Percentiles rank a stretch among this genome's conserved stretches.
phyloP scores from a whole-genome alignment of 92 coral and sea anemone species.

The Epizoanthus stellaris region DNA sequence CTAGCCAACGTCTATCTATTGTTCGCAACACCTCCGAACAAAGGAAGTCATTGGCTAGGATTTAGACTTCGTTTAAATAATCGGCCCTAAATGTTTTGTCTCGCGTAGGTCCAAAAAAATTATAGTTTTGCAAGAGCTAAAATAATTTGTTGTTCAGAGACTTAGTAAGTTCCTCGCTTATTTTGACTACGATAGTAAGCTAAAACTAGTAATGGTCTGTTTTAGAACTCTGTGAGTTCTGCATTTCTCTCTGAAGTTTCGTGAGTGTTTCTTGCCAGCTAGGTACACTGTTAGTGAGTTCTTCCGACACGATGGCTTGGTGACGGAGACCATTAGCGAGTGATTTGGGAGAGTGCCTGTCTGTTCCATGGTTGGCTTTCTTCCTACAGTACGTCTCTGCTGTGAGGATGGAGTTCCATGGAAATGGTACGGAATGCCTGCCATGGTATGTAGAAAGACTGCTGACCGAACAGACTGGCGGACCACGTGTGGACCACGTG shows the following conservation, averaged over 20 bases:
- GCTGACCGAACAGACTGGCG: conserved; percentile 1
- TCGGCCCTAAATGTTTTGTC: no score
- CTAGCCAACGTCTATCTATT: no score
- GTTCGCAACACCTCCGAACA: no score
- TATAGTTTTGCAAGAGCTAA: no score
- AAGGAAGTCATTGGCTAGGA: no score
- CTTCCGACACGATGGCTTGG: not conserved
- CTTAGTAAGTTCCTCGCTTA: no score
- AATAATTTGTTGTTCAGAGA: no score
- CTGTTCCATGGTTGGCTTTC: not conserved
- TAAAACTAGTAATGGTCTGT: no score
- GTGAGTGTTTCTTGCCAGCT: conserved; percentile 31
- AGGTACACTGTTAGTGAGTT: not conserved
- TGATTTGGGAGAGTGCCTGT: not conserved
- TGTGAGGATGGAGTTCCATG: not conserved
- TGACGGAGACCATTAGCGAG: not conserved
- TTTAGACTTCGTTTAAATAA: no score
- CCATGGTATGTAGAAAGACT: not conserved
- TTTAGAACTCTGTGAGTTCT: no score
- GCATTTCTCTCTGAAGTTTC: conserved; percentile 15
- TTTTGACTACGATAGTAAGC: no score
- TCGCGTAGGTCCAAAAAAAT: no score
- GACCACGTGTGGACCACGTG: conserved; percentile 4
- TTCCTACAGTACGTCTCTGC: not conserved
- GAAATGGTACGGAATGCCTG: not conserved